These are phyloP conservation scores for Chaetodon trifasciatus DNA, from an alignment of 2,797 vertebrate species.

Conservation along the genomic window DNA sequence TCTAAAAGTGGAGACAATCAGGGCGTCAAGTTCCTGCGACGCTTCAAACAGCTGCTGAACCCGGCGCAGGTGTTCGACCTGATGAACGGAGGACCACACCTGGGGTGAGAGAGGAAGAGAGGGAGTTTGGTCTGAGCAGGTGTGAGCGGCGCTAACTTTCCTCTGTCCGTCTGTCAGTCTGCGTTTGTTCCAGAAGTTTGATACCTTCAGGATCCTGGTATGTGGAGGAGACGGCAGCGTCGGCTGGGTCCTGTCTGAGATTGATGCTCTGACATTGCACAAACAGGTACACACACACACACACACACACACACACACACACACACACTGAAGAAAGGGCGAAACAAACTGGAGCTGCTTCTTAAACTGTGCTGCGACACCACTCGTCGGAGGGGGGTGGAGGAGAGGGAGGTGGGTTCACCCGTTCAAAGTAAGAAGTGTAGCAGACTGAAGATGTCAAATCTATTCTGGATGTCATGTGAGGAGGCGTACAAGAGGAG, in stretches of 20 bases:
- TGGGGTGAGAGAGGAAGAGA: slow-evolving; percentile 86
- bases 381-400: too few relatives aligned
- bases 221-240: slow-evolving; percentile 98
- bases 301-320: background rate
- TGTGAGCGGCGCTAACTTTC: too few relatives aligned
- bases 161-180: slow-evolving; percentile 80
- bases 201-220: slow-evolving; percentile 97
- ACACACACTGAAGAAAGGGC: too few relatives aligned
- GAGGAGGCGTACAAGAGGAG: too few relatives aligned
- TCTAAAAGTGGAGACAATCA: slow-evolving; percentile 98
- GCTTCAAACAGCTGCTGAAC: slow-evolving; percentile 97
- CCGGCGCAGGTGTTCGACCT: slow-evolving; percentile 98
- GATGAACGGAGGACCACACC: slow-evolving; percentile 98
- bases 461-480: too few relatives aligned
- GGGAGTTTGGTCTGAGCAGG: background rate
- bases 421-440: too few relatives aligned
- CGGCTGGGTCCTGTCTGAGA: slow-evolving; percentile 98
- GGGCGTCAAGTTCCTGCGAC: slow-evolving; percentile 95
- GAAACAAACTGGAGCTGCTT: too few relatives aligned
- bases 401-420: too few relatives aligned
- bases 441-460: too few relatives aligned
- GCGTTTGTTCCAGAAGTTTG: slow-evolving; percentile 97
- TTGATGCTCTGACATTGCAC: slow-evolving; percentile 94
- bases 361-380: too few relatives aligned
- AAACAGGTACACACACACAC: slow-evolving; percentile 89